phyloP scores from a whole-genome alignment of 2,797 vertebrate species.

The Gymnoscopelus microlampas region DNA sequence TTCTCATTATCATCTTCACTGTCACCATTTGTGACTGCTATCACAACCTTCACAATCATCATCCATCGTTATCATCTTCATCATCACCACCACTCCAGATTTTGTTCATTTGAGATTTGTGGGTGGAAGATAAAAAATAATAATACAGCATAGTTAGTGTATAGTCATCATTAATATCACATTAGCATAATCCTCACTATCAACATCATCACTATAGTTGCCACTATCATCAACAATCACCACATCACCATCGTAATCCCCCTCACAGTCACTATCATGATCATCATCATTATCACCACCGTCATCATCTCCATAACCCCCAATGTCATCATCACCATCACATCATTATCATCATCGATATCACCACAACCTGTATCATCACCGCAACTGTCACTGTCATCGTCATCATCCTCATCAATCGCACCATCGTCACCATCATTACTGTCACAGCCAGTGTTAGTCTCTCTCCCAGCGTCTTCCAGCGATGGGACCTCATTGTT shows the following conservation, averaged over 20 bases:
- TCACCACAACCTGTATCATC: background rate
- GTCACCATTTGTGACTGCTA: background rate
- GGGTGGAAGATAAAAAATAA: no score
- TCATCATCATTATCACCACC: background rate
- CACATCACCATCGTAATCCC: conserved; percentile 1
- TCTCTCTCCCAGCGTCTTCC: conserved; percentile 19
- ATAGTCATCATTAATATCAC: background rate
- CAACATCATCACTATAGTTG: background rate
- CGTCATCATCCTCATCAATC: background rate
- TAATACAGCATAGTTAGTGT: background rate
- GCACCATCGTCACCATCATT: background rate
- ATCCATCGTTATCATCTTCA: background rate
- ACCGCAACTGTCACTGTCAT: background rate
- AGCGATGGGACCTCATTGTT: conserved; percentile 42
- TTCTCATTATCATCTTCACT: background rate
- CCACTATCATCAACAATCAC: conserved; percentile 1
- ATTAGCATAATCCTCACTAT: background rate
- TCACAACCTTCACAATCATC: background rate
- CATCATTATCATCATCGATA: background rate
- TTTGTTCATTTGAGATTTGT: no score
- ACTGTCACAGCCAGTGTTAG: conserved; percentile 3
- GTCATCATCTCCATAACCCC: background rate
- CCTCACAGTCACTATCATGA: background rate
- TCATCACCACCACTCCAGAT: background rate
- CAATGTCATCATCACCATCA: background rate